A percentile compares a stretch with the other conserved stretches of the same genome.
Conservation (phyloP, 1,140 invertebrate species). For the Cotesia vestalis region DNA sequence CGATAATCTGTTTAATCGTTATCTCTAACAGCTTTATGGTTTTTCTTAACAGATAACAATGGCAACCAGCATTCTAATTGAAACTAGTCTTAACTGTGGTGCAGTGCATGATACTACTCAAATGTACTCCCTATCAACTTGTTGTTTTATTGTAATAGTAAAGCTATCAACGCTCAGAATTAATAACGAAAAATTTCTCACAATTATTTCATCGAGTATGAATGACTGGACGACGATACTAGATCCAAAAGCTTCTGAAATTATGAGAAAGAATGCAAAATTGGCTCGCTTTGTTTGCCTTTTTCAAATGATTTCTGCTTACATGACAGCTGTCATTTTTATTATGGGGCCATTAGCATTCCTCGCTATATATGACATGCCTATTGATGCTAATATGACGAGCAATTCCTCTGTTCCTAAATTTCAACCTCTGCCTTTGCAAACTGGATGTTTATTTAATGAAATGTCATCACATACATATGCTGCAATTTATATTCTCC, state of each 20-base stretch:
- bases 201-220: conserved; percentile 22
- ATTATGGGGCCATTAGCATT: conserved; percentile 34
- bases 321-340: conserved; percentile 33
- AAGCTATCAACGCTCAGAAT: conserved; percentile 23
- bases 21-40: not conserved
- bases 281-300: conserved; percentile 31
- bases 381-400: not conserved
- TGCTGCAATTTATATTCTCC: conserved; percentile 33
- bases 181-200: conserved; percentile 9
- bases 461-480: conserved; percentile 28
- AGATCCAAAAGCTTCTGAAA: not conserved
- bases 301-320: conserved; percentile 39
- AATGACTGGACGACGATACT: conserved; percentile 24
- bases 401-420: conserved; percentile 1
- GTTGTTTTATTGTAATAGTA: conserved; percentile 20
- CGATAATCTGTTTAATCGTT: not conserved
- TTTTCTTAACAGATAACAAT: conserved; percentile 28
- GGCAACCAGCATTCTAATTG: conserved; percentile 26
- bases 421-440: conserved; percentile 34
- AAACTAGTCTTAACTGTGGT: conserved; percentile 26
- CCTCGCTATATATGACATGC: conserved; percentile 11
- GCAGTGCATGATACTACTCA: conserved; percentile 24
- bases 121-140: conserved; percentile 24
- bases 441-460: conserved; percentile 36
- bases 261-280: conserved; percentile 35